These are phyloP conservation scores for Zophobas morio DNA, from an alignment of 1,140 invertebrate species.

Conservation along the genomic window DNA sequence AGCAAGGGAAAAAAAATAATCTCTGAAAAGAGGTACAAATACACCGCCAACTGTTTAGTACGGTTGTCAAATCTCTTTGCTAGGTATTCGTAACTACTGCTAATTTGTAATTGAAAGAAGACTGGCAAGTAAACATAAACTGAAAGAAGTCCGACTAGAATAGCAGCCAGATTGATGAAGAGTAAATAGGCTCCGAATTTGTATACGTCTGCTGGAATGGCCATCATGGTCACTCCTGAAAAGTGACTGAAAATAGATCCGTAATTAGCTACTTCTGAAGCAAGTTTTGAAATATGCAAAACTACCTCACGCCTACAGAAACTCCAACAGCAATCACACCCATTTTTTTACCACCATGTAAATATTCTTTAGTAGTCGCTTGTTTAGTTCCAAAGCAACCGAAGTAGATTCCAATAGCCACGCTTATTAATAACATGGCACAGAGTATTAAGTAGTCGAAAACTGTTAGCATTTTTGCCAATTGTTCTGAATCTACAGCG, in stretches of 20 bases:
- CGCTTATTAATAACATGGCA: conserved; percentile 75
- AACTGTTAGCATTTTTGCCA: too few species aligned
- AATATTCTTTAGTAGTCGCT: conserved; percentile 80
- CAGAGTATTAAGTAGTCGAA: conserved; percentile 77
- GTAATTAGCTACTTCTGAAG: too few species aligned
- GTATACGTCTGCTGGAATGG: conserved; percentile 85
- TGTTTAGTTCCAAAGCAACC: conserved; percentile 82
- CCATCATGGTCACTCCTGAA: conserved; percentile 84
- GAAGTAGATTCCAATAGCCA: conserved; percentile 83
- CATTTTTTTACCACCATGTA: conserved; percentile 76
- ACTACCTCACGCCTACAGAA: conserved; percentile 51
- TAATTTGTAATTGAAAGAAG: conserved; percentile 76
- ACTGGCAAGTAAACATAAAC: conserved; percentile 75
- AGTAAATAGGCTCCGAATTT: conserved; percentile 76
- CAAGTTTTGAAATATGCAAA: neutral
- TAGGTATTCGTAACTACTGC: conserved; percentile 83
- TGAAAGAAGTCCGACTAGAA: neutral
- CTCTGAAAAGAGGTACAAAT: conserved; percentile 76
- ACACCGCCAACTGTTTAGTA: conserved; percentile 75
- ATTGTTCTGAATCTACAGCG: too few species aligned
- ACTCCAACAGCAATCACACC: conserved; percentile 50
- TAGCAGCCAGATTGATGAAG: neutral
- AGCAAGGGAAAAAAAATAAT: conserved; percentile 74
- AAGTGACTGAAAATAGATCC: conserved; percentile 75
- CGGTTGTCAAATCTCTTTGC: conserved; percentile 76